Evolutionary conservation across 2,888 invertebrate genomes (phyloP), one percentile per base, ranked within the genome.

Genomic region (Tetranychus piercei): DNA sequence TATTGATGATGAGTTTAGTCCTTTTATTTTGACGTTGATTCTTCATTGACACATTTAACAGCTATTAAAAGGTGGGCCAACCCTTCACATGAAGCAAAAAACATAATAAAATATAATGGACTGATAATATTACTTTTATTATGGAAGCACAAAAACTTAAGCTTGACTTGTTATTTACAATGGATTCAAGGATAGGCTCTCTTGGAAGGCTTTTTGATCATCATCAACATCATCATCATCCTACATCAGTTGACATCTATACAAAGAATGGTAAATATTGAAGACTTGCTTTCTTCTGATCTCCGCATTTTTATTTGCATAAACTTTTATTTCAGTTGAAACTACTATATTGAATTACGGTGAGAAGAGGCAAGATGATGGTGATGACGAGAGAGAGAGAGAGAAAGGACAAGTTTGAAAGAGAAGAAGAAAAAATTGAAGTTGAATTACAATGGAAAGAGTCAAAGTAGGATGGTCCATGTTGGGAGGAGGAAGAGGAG

Each of bases 291-390:
- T 15, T 15, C 1, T 15, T 55, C 34, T 34, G 34, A 34, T 55
- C 15, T 55, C 55, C 15, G 5, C 55, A 55, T 15, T 55, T 55
- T 15, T 55, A 55, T 55, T 55, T 55, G 15, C 55, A 55, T 55
- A 55, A 55, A 55, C 55, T 55, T 55, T 55, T 55, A 55, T 55
- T 55, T 55, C 55, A 55, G 55, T 55, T 55, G 55, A 55, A 55
- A 55, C 55, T 34, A 34, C 34, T 55, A 55, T 55, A 55, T 55
- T 55, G 15, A 55, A 55, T 55, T 55, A 55, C 55, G 55, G 15
- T 55, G 55, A 55, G 9, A 15, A 55, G 55, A 15, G 34, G 34
- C 34, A 55, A 15, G 55, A 55, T 9, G 55, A 55, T 55, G 55
- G 15, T 55, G 55, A 55, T 15, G 55, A 55, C 9, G 55, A 55